Percentiles rank a stretch among this genome's conserved stretches.
These are phyloP conservation scores for Drosophila ustulata DNA, from an alignment of 2,888 invertebrate species.

Conservation along the genomic window DNA sequence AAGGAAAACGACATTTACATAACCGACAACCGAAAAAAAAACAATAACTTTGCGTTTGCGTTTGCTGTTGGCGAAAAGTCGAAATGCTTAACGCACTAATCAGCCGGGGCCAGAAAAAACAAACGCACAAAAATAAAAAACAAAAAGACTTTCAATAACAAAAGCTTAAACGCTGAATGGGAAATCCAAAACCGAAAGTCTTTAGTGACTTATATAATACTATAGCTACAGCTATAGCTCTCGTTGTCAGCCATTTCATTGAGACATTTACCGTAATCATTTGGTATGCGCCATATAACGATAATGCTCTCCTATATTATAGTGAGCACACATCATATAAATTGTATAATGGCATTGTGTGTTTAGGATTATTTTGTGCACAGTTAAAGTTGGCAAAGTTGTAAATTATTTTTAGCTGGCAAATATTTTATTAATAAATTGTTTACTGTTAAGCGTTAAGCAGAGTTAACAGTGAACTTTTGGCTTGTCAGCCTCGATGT, in stretches of 20 bases:
- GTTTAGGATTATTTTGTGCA: slow-evolving; percentile 15
- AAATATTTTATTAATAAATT: slow-evolving; percentile 5
- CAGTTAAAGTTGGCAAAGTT: not conserved
- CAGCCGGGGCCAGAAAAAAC: slow-evolving; percentile 24
- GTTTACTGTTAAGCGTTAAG: not conserved
- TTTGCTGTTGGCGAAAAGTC: slow-evolving; percentile 47
- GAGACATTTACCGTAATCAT: slow-evolving; percentile 62
- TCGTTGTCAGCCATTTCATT: slow-evolving; percentile 18
- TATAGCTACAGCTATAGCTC: not conserved
- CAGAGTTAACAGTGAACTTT: not conserved
- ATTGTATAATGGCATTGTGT: slow-evolving; percentile 11
- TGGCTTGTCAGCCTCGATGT: not conserved
- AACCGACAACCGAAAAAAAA: slow-evolving; percentile 43
- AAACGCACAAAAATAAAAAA: slow-evolving; percentile 1
- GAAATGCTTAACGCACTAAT: slow-evolving; percentile 67
- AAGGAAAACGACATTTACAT: slow-evolving; percentile 55
- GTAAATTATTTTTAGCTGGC: slow-evolving; percentile 14
- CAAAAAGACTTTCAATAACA: slow-evolving; percentile 65
- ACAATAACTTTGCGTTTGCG: slow-evolving; percentile 40
- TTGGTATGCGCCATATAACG: slow-evolving; percentile 37
- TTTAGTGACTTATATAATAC: slow-evolving; percentile 51
- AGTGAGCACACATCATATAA: slow-evolving; percentile 1
- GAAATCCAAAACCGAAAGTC: slow-evolving; percentile 54
- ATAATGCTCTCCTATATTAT: slow-evolving; percentile 7
- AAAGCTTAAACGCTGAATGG: slow-evolving; percentile 48